A percentile compares a stretch with the other conserved stretches of the same genome.
These are phyloP conservation scores for Apamea crenata DNA, from an alignment of 2,888 invertebrate species.

Conservation along the genomic window DNA sequence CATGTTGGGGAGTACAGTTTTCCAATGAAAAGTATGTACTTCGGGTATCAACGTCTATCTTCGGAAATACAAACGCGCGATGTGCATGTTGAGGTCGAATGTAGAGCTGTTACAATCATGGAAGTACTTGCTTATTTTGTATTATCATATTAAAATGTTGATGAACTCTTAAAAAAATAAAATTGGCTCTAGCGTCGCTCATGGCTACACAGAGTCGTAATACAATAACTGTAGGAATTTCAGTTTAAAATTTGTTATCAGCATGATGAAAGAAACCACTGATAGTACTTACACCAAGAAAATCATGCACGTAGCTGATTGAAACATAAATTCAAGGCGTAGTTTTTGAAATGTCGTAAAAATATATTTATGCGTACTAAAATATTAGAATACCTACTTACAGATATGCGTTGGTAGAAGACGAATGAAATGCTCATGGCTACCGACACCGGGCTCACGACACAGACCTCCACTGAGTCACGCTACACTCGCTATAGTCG, in stretches of 20 bases:
- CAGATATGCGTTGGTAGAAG: neutral
- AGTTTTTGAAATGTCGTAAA: neutral
- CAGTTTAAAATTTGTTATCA: neutral
- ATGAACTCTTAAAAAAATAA: neutral
- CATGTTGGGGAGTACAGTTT: neutral
- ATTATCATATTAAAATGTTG: neutral
- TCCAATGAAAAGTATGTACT: neutral
- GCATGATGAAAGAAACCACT: constrained; percentile 15
- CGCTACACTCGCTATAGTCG: constrained; percentile 22
- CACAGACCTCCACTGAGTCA: constrained; percentile 33
- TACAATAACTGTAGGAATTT: neutral
- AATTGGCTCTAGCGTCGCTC: neutral
- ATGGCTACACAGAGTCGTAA: neutral
- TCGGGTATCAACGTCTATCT: neutral
- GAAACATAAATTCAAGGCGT: constrained; percentile 14
- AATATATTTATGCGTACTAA: neutral
- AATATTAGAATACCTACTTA: neutral
- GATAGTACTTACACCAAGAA: neutral
- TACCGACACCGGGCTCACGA: neutral
- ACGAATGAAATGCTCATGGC: neutral
- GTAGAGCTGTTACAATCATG: neutral
- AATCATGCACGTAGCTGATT: constrained; percentile 4
- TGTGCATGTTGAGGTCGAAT: neutral
- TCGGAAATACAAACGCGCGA: neutral
- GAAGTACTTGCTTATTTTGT: neutral